Conservation (phyloP, 2,888 invertebrate genomes). For the Anticlea derivata region DNA sequence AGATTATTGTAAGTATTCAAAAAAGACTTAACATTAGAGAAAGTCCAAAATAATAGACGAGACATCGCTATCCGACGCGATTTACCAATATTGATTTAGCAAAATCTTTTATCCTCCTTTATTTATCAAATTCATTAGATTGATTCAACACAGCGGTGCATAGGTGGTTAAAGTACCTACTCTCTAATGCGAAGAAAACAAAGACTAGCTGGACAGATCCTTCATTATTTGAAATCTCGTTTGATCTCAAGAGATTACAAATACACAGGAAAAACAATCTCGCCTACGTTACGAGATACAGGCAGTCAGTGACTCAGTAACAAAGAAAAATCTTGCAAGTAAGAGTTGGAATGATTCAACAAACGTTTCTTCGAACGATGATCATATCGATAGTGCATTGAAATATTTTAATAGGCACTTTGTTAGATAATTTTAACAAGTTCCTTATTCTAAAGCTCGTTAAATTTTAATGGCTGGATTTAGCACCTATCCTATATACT, state of each 20-base stretch:
- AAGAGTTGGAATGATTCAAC: slow-evolving; percentile 29
- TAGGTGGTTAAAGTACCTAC: too few species aligned
- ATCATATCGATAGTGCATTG: slow-evolving; percentile 14
- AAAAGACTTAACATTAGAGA: too few species aligned
- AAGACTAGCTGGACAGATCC: neutral
- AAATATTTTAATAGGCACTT: neutral
- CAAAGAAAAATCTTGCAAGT: slow-evolving; percentile 11
- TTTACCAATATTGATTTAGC: neutral
- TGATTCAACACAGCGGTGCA: too few species aligned
- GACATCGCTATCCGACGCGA: neutral
- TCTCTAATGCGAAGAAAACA: neutral
- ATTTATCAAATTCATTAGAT: neutral
- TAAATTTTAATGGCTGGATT: too few species aligned
- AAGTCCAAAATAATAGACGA: too few species aligned
- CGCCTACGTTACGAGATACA: slow-evolving; percentile 1
- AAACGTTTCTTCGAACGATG: slow-evolving; percentile 28
- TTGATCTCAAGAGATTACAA: slow-evolving; percentile 2
- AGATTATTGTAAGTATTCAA: too few species aligned
- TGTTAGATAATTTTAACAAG: neutral
- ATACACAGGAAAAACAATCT: slow-evolving; percentile 7
- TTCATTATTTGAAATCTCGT: neutral
- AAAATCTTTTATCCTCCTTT: slow-evolving; percentile 3
- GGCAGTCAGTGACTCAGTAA: slow-evolving; percentile 25
- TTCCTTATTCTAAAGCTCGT: neutral
- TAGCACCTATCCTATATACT: too few species aligned